Base-by-base conservation (phyloP, 2,113 vertebrate genomes). In the Alosa alosa region DNA sequence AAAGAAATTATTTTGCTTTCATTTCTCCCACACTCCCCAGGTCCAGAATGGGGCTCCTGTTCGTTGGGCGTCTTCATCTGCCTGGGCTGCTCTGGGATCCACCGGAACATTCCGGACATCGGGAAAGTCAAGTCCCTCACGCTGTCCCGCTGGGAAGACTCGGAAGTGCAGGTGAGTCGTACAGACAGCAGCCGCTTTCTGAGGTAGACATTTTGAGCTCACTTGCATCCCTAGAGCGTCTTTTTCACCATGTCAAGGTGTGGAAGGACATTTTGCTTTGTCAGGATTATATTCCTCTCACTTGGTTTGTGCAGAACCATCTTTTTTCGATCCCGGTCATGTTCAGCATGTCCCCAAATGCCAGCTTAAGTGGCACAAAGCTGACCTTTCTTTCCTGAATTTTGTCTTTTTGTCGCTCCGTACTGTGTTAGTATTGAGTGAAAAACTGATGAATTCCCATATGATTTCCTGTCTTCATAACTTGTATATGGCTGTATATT, bases 21-120 rank as follows among this genome's bases (percentile, higher is more conserved):
- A 18, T 64, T 64, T 7, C n/a, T 64, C n/a, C 60, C 60, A 25
- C 60, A 7, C n/a, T 8, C 0, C 60, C 22, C 85, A 96, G 95
- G 93, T 81, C 94, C 95, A 0, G 84, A 52, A 4, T 96, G 94
- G 94, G 94, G 93, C 84, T 95, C 94, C 13, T 94, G 93, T 85
- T 92, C 94, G 0, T 81, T 96, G 86, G 95, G 95, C 8, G 92
- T 95, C 1, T 96, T 96, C 89, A 91, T 95, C 88, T 96, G 95
- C 55, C 88, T 95, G 86, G 90, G 50, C 41, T 96, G 95, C 85
- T 96, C 95, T 0, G 95, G 95, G 36, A 93, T 95, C 85, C 95
- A 96, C 90, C 93, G 95, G 75, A 96, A 94, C 90, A 87, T 95
- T 84, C 91, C 92, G 0, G 75, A 88, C 22, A 86, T 94, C 46